Base-by-base conservation (phyloP, 2,113 vertebrate species). In the Callorhinus ursinus region DNA sequence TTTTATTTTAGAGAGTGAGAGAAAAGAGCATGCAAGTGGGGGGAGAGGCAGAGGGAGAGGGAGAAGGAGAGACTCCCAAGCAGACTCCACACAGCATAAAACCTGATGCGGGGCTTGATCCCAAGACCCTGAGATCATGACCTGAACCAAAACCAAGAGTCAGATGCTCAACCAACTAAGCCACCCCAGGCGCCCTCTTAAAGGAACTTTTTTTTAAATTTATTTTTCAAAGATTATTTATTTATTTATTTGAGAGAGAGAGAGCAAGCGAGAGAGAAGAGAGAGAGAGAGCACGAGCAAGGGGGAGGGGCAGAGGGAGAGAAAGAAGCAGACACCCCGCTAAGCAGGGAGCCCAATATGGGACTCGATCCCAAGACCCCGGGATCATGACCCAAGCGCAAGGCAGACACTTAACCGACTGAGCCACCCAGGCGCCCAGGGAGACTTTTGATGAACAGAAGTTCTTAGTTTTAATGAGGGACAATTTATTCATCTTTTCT, bases 401-500 rank as follows among this genome's bases (percentile, higher is more conserved):
- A 69, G n/a, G 33, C 33, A 69, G 18, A 10, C 0, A 1, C 33
- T 36, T 2, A 21, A n/a, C 18, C 7, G 7, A 10, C 67, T 36
- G 33, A 69, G 67, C 33, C 67, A 69, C 67, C 33, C 67, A 69
- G 33, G 67, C 33, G 10, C 33, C 67, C 33, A 31, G 16, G 18
- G n/a, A n/a, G 65, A 16, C 33, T 69, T 69, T 4, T 18, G 65
- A n/a, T 69, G 65, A 69, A 69, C 16, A 18, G 65, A 76, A 57
- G 22, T 15, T 77, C 69, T 69, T 84, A 84, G 71, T 59, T 77
- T 79, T 76, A 96, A 33, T 88, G 69, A 36, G 24, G 4, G 11
- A 36, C 19, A 36, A 28, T 15, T 12, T 16, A 55, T 14, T 14
- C 26, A 19, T 28, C 53, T 74, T 93, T 76, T 11, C 42, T 61